Evolutionary conservation across 2,888 invertebrate species (phyloP).

Genomic region (Scaptomyza flava): DNA sequence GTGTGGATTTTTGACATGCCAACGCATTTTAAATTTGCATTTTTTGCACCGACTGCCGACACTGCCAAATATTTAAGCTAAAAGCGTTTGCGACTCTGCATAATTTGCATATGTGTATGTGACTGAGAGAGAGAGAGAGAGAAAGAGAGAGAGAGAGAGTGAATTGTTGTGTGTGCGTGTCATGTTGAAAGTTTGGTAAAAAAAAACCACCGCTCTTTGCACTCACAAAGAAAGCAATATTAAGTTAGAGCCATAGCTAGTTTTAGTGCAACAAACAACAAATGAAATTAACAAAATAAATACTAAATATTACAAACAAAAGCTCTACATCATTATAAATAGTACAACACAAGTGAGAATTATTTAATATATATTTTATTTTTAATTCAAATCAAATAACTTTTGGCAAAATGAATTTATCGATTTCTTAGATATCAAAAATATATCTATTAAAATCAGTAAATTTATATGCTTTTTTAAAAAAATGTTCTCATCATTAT

Average conservation of each 20-base stretch:
- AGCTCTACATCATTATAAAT: too few species aligned
- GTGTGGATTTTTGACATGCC: constrained; percentile 71
- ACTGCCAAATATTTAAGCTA: constrained; percentile 62
- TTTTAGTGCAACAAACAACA: neutral
- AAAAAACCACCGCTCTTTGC: constrained; percentile 45
- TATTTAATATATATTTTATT: too few species aligned
- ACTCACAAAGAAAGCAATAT: neutral
- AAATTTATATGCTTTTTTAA: too few species aligned
- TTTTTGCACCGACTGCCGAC: constrained; percentile 74
- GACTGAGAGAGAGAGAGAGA: neutral
- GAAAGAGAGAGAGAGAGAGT: neutral
- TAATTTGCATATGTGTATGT: constrained; percentile 9
- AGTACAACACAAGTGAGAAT: too few species aligned
- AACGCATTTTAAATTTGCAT: constrained; percentile 80
- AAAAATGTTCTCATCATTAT: too few species aligned
- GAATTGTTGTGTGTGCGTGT: constrained; percentile 6
- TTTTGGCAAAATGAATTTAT: too few species aligned
- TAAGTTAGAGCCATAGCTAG: neutral
- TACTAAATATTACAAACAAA: too few species aligned
- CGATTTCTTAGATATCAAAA: too few species aligned
- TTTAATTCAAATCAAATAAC: too few species aligned
- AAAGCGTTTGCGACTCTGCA: constrained; percentile 57
- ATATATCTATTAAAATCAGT: too few species aligned
- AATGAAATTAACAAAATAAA: too few species aligned
- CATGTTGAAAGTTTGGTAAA: constrained; percentile 48